These are phyloP conservation scores for Trialeurodes vaporariorum DNA, from an alignment of 1,140 invertebrate genomes.

Conservation along the genomic window DNA sequence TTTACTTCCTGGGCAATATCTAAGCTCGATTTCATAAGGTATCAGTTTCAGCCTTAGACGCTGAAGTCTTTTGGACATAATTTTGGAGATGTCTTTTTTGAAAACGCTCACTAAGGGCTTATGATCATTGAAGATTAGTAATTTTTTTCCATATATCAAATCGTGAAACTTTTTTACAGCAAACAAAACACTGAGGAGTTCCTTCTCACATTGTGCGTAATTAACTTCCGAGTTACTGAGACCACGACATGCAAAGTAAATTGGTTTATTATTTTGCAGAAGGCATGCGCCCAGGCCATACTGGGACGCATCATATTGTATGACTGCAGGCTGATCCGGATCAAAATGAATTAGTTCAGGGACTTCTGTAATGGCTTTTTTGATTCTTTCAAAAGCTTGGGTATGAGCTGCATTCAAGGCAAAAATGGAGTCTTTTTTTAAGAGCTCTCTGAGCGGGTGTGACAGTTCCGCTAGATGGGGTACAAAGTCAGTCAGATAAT, in stretches of 20 bases:
- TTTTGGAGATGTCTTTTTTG: conserved; percentile 14
- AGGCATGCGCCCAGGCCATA: conserved; percentile 28
- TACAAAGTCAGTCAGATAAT: not conserved
- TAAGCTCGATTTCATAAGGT: conserved; percentile 24
- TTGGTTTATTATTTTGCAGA: conserved; percentile 29
- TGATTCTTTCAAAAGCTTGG: conserved; percentile 25
- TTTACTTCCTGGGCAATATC: conserved; percentile 27
- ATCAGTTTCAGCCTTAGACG: conserved; percentile 26
- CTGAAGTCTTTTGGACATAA: conserved; percentile 28
- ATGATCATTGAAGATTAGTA: conserved; percentile 27
- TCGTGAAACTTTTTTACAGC: conserved; percentile 28
- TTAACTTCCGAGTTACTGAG: conserved; percentile 27
- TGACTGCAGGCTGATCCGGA: conserved; percentile 21
- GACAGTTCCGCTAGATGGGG: conserved; percentile 1
- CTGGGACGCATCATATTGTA: conserved; percentile 29
- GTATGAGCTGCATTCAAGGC: conserved; percentile 22
- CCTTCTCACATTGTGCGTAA: conserved; percentile 20
- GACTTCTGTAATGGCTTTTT: conserved; percentile 22
- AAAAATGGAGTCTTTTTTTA: conserved; percentile 19
- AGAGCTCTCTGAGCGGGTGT: conserved; percentile 6
- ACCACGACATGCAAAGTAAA: conserved; percentile 29
- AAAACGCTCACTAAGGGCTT: conserved; percentile 22
- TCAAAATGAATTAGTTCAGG: conserved; percentile 29
- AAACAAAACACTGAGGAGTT: conserved; percentile 25
- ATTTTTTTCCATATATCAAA: conserved; percentile 27